Evolutionary conservation across 2,888 invertebrate species (phyloP), one percentile per base, ranked within the genome.

Genomic region (Drosophila phalerata): DNA sequence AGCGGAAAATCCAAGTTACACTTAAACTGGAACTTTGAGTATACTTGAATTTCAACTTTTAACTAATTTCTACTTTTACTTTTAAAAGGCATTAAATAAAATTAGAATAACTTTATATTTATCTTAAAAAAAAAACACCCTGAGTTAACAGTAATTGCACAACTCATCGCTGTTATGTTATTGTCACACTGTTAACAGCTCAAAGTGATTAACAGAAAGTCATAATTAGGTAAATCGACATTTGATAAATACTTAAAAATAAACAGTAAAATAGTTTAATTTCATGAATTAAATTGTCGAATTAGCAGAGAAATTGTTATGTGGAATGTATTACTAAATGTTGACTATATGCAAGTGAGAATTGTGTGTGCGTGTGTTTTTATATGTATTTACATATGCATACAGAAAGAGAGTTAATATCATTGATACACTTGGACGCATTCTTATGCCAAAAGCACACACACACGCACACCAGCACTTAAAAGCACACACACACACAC

Each of bases 371-470:
- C 25, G 42, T 51, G 42, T 51, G 42, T 62, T 37, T 61, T 55
- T 69, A 47, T 67, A 58, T 67, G 58, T 68, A 52, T 66, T 69
- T 74, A 63, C 58, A 49, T 45, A 52, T 45, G 42, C 53, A 55
- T 76, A 19, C 57, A 37, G 38, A 49, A 56, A 42, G 38, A 61
- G 56, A 75, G 73, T 69, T 74, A 68, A 82, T 81, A 85, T 77
- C 83, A 70, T 77, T 71, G 69, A 76, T 69, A 72, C 79, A 83
- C 77, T 83, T 80, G 71, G 65, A 65, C 74, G 80, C 82, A 71
- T 82, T 77, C 83, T 77, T 79, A 57, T 76, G 55, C 9, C 55
- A 60, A 37, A 52, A 43, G 38, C 40, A 58, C 57, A 40, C 37
- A 30, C 37, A 30, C 47, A 37, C 17, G 25, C 25, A 43, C 32